A percentile compares a stretch with the other conserved stretches of the same genome.
Conservation (phyloP, 2,888 invertebrate genomes). For the Zaprionus lineosus region DNA sequence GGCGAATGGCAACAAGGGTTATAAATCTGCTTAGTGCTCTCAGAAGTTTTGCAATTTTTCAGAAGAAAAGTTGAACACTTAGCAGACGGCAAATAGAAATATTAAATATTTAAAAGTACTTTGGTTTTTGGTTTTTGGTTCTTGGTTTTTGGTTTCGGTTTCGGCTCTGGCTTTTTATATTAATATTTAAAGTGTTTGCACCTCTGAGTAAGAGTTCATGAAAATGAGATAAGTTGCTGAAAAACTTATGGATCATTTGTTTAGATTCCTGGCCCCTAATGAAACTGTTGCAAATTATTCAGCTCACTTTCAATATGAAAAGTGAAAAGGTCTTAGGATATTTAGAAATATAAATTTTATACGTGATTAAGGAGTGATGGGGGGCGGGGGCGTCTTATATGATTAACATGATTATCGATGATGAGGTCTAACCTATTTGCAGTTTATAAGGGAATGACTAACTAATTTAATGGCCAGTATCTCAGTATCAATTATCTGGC, state of each 20-base stretch:
- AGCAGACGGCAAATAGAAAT: slow-evolving; percentile 46
- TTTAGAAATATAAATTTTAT: too few species aligned
- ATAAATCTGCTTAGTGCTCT: slow-evolving; percentile 48
- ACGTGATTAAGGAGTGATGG: too few species aligned
- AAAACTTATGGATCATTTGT: slow-evolving; percentile 4
- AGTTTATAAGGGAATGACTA: too few species aligned
- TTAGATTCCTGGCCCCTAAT: background rate
- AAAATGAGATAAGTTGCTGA: slow-evolving; percentile 19
- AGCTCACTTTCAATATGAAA: too few species aligned
- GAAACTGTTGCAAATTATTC: background rate
- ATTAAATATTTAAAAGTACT: slow-evolving; percentile 50
- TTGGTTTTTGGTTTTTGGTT: slow-evolving; percentile 39
- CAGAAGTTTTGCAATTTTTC: slow-evolving; percentile 52
- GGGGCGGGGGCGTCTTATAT: too few species aligned
- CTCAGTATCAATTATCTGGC: too few species aligned
- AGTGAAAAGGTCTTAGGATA: too few species aligned
- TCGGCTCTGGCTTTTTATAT: slow-evolving; percentile 45
- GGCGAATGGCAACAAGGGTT: slow-evolving; percentile 33
- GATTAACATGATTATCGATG: too few species aligned
- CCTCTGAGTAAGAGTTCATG: slow-evolving; percentile 22
- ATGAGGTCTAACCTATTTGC: too few species aligned
- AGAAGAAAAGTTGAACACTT: slow-evolving; percentile 37
- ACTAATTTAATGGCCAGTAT: too few species aligned
- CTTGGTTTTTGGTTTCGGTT: too few species aligned
- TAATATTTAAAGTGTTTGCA: slow-evolving; percentile 45